Evolutionary conservation across 2,888 invertebrate genomes (phyloP), one percentile per base, ranked within the genome.

Genomic region (Emmelina monodactyla): DNA sequence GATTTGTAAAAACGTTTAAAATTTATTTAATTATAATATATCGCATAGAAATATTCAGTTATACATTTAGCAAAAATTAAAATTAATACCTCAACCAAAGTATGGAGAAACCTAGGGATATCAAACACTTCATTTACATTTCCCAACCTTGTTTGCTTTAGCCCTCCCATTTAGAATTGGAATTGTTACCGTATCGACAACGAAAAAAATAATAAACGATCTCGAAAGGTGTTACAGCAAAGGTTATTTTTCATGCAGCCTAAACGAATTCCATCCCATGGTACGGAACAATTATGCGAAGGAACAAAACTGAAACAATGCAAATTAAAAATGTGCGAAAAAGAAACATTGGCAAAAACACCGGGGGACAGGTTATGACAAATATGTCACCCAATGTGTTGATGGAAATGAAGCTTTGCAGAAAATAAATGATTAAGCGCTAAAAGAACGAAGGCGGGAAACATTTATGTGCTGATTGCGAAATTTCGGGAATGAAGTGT

Each of bases 311-410:
- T 52, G 55, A 63, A 66, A 66, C 70, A 60, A 62, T 58, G 58
- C 53, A 70, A 73, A 76, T 78, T 75, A 75, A 78, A 78, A 76
- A 76, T 65, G 65, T 58, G 54, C 55, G 56, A 71, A 78, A 78
- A 76, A 70, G 60, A 62, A 72, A 51, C 58, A 65, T 49, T 58
- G 49, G 41, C 44, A 49, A 49, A 52, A 60, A 53, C 59, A 54
- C 50, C 47, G 43, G 44, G 53, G 49, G 49, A 55, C 53, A 58
- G 63, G 79, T 75, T 78, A 78, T 79, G 79, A 79, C 79, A 79
- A 78, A 78, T 78, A 79, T 78, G 79, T 76, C 73, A 76, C 68
- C 66, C 65, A 66, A 71, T 69, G 70, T 58, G 75, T 62, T 78
- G 78, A 79, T 79, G 75, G 79, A 79, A 76, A 72, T 64, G 70